Evolutionary conservation across 1,140 invertebrate species (phyloP).

Genomic region (Heliothis subflexa): DNA sequence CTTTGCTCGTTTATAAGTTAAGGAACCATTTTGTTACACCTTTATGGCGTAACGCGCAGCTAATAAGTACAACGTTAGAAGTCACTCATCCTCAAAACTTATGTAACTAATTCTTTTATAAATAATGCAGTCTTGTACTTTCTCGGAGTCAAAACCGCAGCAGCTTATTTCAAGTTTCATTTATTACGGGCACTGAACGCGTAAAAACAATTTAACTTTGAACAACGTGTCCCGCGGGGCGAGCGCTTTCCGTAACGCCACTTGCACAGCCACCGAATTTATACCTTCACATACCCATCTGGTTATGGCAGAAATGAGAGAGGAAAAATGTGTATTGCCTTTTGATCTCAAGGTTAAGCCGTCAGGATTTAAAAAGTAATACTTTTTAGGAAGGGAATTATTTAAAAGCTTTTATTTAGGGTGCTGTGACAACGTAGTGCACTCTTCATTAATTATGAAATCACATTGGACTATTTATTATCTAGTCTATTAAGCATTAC

Average conservation of each 20-base stretch:
- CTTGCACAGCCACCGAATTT: conserved; percentile 35
- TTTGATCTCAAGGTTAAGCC: conserved; percentile 20
- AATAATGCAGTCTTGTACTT: not conserved
- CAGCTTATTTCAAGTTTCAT: conserved; percentile 37
- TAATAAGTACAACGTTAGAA: not conserved
- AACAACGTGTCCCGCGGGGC: conserved; percentile 37
- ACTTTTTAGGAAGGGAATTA: not conserved
- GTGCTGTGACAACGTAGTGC: not conserved
- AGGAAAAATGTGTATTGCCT: conserved; percentile 27
- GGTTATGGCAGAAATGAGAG: conserved; percentile 21
- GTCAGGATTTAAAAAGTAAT: conserved; percentile 14
- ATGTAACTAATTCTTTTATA: not conserved
- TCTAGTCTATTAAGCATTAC: not conserved
- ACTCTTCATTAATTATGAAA: too few relatives aligned
- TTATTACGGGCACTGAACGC: conserved; percentile 43
- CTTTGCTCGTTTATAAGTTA: conserved; percentile 52
- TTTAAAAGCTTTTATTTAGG: conserved; percentile 9
- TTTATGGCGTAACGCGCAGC: not conserved
- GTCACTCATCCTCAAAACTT: not conserved
- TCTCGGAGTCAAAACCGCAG: conserved; percentile 23
- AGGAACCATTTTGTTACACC: conserved; percentile 18
- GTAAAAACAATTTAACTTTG: conserved; percentile 54
- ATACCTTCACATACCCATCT: conserved; percentile 29
- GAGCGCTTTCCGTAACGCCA: conserved; percentile 34
- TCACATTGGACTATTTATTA: too few relatives aligned